Conservation (phyloP, 2,797 vertebrate species). For the Parambassis ranga region DNA sequence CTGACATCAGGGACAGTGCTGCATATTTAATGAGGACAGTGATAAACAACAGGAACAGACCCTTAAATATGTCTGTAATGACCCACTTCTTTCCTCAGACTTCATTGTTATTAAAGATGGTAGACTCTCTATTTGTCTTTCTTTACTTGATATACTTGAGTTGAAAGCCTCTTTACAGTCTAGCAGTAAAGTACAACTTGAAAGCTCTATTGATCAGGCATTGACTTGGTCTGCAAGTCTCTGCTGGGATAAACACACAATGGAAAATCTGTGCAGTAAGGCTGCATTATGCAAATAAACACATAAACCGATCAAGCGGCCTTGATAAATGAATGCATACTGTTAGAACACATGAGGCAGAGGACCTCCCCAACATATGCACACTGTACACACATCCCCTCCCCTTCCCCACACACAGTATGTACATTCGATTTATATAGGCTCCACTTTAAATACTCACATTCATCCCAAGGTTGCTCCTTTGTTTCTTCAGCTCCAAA, state of each 20-base stretch:
- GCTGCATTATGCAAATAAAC: constrained; percentile 18
- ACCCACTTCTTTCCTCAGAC: neutral
- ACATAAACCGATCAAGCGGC: constrained; percentile 11
- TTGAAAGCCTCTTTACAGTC: neutral
- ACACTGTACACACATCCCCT: constrained; percentile 16
- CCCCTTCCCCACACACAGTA: neutral
- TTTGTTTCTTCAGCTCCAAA: constrained; percentile 1
- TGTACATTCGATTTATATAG: constrained; percentile 11
- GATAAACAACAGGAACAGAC: constrained; percentile 15
- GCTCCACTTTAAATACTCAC: constrained; percentile 41
- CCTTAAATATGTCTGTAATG: neutral
- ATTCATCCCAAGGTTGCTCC: neutral
- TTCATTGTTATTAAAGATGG: neutral
- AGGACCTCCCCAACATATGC: constrained; percentile 27
- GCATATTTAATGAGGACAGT: constrained; percentile 56
- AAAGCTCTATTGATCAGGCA: constrained; percentile 58
- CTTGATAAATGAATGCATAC: constrained; percentile 11
- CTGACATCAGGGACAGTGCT: constrained; percentile 20
- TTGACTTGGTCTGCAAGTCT: constrained; percentile 11
- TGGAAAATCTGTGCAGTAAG: neutral
- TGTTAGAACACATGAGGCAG: constrained; percentile 5
- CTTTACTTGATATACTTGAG: neutral
- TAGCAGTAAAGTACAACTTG: constrained; percentile 4
- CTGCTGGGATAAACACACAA: constrained; percentile 20
- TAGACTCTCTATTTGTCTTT: neutral